These are phyloP conservation scores for Eurytoma adleriae DNA, from an alignment of 2,888 invertebrate species.

Conservation along the genomic window DNA sequence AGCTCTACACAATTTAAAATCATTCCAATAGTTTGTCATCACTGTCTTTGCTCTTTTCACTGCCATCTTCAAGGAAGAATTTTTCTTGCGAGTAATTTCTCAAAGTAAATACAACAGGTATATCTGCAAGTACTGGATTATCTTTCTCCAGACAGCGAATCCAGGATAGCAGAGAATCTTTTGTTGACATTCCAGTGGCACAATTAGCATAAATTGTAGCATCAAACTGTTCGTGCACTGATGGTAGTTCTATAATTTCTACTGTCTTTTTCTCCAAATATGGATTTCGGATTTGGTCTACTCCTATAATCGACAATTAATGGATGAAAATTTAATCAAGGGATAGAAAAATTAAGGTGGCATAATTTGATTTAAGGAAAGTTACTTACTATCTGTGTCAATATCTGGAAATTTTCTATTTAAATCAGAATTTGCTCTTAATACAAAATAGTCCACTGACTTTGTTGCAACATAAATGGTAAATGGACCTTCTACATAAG, in stretches of 20 bases:
- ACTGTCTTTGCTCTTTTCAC: neutral
- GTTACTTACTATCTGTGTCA: constrained; percentile 82
- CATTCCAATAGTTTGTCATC: constrained; percentile 27
- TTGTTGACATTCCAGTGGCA: constrained; percentile 93
- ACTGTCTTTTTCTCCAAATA: constrained; percentile 77
- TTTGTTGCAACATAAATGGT: constrained; percentile 86
- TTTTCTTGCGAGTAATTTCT: constrained; percentile 62
- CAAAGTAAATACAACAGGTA: constrained; percentile 92
- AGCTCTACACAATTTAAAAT: constrained; percentile 8
- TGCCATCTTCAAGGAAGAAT: constrained; percentile 13
- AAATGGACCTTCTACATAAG: constrained; percentile 92
- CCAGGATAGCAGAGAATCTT: constrained; percentile 96
- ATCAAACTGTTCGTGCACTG: constrained; percentile 95
- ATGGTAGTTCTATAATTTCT: constrained; percentile 77
- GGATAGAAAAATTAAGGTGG: constrained; percentile 36
- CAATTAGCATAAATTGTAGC: constrained; percentile 92
- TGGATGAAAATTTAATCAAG: constrained; percentile 4
- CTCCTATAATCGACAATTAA: constrained; percentile 79
- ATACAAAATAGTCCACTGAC: constrained; percentile 88
- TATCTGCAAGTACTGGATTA: constrained; percentile 84
- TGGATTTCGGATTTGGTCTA: constrained; percentile 82
- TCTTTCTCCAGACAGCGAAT: constrained; percentile 87
- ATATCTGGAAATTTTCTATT: constrained; percentile 55
- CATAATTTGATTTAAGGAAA: neutral
- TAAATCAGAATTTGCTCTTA: constrained; percentile 82